These are phyloP conservation scores for Temnothorax unifasciatus DNA, from an alignment of 2,888 invertebrate genomes.

Conservation along the genomic window DNA sequence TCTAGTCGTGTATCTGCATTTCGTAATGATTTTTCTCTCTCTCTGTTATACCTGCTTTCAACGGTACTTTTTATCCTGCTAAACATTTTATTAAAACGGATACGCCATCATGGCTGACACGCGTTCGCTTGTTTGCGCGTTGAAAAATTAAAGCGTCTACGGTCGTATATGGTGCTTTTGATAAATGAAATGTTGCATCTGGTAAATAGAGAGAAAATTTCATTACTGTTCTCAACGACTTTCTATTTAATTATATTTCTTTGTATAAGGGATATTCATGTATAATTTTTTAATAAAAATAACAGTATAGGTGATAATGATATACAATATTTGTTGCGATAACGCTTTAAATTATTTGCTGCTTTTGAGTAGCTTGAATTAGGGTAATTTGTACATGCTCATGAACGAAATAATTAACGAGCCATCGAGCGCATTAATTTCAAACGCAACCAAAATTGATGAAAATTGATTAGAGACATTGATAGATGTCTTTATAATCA, in stretches of 20 bases:
- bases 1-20: not conserved
- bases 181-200: not conserved
- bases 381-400: not conserved
- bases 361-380: not conserved
- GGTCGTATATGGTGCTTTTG: not conserved
- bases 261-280: not conserved
- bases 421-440: constrained; percentile 60
- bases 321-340: not conserved
- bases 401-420: constrained; percentile 66
- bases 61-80: not conserved
- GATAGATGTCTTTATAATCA: not conserved
- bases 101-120: not conserved
- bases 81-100: not conserved
- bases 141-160: not conserved
- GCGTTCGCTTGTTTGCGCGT: not conserved
- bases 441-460: constrained; percentile 40
- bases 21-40: not conserved
- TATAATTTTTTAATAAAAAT: not conserved
- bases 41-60: not conserved
- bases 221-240: not conserved
- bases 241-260: not conserved
- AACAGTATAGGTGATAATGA: not conserved
- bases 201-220: constrained; percentile 3
- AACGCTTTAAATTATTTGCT: not conserved
- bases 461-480: not conserved